Conservation (phyloP, 2,797 vertebrate genomes). For the Dallia pectoralis region DNA sequence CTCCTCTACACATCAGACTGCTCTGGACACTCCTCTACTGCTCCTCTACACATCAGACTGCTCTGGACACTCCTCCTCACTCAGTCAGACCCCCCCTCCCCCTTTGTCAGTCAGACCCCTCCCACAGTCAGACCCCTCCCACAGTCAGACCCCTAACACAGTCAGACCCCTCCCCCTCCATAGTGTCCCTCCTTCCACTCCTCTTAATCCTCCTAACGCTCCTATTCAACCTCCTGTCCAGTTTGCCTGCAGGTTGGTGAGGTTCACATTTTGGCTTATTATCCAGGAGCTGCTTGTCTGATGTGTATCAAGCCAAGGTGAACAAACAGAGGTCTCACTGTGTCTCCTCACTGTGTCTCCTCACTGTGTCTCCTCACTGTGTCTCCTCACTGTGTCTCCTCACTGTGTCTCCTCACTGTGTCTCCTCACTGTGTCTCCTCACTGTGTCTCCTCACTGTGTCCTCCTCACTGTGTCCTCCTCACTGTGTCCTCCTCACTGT, state of each 20-base stretch:
- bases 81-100: no score
- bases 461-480: conserved; percentile 34
- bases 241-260: conserved; percentile 23
- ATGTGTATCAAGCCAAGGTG: conserved; percentile 64
- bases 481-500: conserved; percentile 19
- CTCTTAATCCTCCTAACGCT: background rate
- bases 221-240: conserved; percentile 7
- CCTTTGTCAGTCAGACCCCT: no score
- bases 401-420: conserved; percentile 19
- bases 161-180: conserved; percentile 8
- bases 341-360: conserved; percentile 20
- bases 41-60: no score
- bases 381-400: conserved; percentile 39
- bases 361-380: no score
- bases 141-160: no score
- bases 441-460: conserved; percentile 28
- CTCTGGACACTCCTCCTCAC: no score
- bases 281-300: conserved; percentile 36
- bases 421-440: conserved; percentile 16
- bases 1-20: no score
- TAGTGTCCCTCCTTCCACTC: background rate
- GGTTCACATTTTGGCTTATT: conserved; percentile 47
- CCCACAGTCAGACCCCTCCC: no score
- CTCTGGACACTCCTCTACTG: no score
- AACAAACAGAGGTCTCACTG: conserved; percentile 39